Conservation (phyloP, 1,140 invertebrate genomes). For the Adoxophyes honmai region DNA sequence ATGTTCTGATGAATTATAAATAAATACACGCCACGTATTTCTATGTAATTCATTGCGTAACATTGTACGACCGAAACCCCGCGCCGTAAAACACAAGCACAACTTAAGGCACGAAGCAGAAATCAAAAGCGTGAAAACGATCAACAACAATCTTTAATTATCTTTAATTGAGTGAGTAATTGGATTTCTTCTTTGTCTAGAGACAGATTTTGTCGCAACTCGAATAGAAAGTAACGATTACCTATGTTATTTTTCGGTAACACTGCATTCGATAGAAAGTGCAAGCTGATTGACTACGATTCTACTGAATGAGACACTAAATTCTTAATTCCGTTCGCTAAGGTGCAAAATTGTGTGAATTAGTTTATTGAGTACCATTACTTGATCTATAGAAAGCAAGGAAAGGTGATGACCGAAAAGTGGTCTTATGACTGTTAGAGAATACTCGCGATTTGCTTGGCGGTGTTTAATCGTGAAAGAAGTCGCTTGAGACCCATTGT, state of each 20-base stretch:
- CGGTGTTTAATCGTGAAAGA: slow-evolving; percentile 8
- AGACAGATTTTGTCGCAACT: slow-evolving; percentile 16
- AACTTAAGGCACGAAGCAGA: not conserved
- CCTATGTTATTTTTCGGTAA: slow-evolving; percentile 26
- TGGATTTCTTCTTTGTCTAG: slow-evolving; percentile 12
- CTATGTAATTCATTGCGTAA: too few species aligned
- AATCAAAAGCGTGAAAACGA: slow-evolving; percentile 14
- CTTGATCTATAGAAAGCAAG: slow-evolving; percentile 22
- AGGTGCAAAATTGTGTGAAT: not conserved
- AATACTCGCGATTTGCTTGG: slow-evolving; percentile 17
- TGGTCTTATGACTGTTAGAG: not conserved
- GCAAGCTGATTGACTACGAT: slow-evolving; percentile 21
- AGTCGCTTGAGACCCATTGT: slow-evolving; percentile 18
- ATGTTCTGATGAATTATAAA: too few species aligned
- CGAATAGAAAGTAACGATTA: slow-evolving; percentile 20
- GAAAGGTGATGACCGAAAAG: slow-evolving; percentile 11
- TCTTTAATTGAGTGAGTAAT: slow-evolving; percentile 2
- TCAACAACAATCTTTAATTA: slow-evolving; percentile 13
- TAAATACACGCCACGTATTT: too few species aligned
- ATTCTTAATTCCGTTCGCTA: not conserved
- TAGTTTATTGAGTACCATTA: slow-evolving; percentile 3
- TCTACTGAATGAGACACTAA: not conserved
- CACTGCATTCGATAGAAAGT: slow-evolving; percentile 24
- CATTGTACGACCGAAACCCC: too few species aligned
- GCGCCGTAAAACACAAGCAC: not conserved